Evolutionary conservation across 2,888 invertebrate species (phyloP).

Genomic region (Baronia brevicornis): DNA sequence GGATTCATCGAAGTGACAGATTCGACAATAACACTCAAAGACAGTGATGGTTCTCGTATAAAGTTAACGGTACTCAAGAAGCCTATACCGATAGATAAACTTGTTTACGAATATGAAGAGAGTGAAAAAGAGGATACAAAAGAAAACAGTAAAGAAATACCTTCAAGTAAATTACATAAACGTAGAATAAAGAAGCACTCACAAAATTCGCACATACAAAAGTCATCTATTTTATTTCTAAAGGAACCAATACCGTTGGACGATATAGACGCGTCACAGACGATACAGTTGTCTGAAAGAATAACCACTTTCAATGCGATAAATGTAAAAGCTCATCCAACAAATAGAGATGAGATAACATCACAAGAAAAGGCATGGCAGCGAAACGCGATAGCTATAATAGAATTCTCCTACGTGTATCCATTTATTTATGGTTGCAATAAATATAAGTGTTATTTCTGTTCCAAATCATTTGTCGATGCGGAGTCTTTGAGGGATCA

Average conservation of each 20-base stretch:
- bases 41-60: slow-evolving; percentile 40
- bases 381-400: slow-evolving; percentile 42
- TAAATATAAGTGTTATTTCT: slow-evolving; percentile 54
- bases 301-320: slow-evolving; percentile 30
- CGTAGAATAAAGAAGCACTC: slow-evolving; percentile 9
- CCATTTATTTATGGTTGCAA: slow-evolving; percentile 48
- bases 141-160: slow-evolving; percentile 7
- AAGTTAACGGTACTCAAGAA: slow-evolving; percentile 39
- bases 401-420: slow-evolving; percentile 47
- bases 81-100: slow-evolving; percentile 38
- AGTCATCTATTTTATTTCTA: slow-evolving; percentile 24
- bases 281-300: slow-evolving; percentile 17
- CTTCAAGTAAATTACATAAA: slow-evolving; percentile 1
- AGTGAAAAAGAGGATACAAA: slow-evolving; percentile 2
- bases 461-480: slow-evolving; percentile 38
- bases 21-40: slow-evolving; percentile 41
- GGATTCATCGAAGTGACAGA: slow-evolving; percentile 44
- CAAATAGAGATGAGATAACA: slow-evolving; percentile 4
- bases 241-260: slow-evolving; percentile 42
- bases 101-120: slow-evolving; percentile 31
- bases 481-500: slow-evolving; percentile 38
- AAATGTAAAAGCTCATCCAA: slow-evolving; percentile 27
- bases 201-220: slow-evolving; percentile 10
- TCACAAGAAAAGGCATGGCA: slow-evolving; percentile 30
- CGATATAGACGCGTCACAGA: slow-evolving; percentile 27